Conservation (phyloP, 2,888 invertebrate genomes). For the Selenia dentaria region DNA sequence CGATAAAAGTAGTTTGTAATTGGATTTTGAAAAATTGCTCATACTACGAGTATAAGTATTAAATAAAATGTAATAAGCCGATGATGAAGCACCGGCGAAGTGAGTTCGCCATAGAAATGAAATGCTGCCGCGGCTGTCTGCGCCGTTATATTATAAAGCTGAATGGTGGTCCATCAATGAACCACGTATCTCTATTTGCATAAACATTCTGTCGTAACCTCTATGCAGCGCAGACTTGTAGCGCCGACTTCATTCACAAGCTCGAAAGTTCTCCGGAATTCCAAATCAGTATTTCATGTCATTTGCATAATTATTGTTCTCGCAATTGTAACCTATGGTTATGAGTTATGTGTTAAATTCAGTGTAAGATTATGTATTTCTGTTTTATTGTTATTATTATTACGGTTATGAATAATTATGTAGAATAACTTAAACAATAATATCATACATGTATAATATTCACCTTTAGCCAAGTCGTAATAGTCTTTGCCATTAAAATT, state of each 20-base stretch:
- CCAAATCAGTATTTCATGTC: constrained; percentile 23
- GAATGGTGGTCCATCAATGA: constrained; percentile 63
- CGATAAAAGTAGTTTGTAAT: constrained; percentile 18
- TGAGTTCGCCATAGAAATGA: constrained; percentile 24
- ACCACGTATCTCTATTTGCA: constrained; percentile 54
- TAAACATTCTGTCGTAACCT: constrained; percentile 56
- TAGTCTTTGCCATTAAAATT: not conserved
- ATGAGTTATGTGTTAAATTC: constrained; percentile 9
- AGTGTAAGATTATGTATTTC: constrained; percentile 6
- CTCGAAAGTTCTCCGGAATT: constrained; percentile 36
- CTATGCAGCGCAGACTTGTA: constrained; percentile 23
- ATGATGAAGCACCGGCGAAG: constrained; percentile 37
- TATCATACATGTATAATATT: too few relatives aligned
- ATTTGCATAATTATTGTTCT: constrained; percentile 26
- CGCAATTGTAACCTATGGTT: constrained; percentile 18
- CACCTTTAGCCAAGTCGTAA: too few relatives aligned
- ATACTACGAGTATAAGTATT: constrained; percentile 27
- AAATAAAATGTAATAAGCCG: constrained; percentile 24
- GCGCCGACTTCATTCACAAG: constrained; percentile 39
- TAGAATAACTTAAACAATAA: constrained; percentile 4
- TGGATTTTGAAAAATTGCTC: constrained; percentile 23
- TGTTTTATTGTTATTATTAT: constrained; percentile 13
- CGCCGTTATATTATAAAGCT: constrained; percentile 48
- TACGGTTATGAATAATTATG: constrained; percentile 8
- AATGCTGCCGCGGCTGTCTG: constrained; percentile 42